Evolutionary conservation across 2,888 invertebrate species (phyloP).

Genomic region (Ditula angustiorana): DNA sequence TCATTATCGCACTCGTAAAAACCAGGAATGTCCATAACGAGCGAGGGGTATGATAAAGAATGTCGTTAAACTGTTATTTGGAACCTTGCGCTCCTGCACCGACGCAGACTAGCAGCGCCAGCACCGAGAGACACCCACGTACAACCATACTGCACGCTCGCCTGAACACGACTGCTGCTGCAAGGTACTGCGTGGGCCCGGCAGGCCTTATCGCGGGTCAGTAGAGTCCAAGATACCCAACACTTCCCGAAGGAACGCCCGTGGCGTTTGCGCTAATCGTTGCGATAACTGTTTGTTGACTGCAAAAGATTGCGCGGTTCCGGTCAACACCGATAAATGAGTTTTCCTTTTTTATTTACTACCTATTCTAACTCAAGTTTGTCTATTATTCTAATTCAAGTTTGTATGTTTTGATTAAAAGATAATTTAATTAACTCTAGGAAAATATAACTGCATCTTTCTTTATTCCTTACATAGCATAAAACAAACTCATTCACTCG

Average conservation of each 20-base stretch:
- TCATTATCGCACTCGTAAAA: neutral
- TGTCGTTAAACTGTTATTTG: constrained; percentile 58
- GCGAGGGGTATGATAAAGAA: constrained; percentile 49
- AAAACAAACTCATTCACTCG: too few species aligned
- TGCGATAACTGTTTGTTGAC: constrained; percentile 69
- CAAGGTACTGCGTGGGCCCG: neutral
- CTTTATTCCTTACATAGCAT: too few species aligned
- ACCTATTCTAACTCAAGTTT: too few species aligned
- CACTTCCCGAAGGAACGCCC: constrained; percentile 8
- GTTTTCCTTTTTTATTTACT: constrained; percentile 38
- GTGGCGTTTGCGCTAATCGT: constrained; percentile 47
- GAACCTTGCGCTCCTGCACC: constrained; percentile 46
- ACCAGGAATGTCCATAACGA: constrained; percentile 49
- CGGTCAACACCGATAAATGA: constrained; percentile 34
- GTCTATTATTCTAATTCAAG: too few species aligned
- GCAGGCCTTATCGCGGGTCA: neutral
- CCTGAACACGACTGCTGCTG: neutral
- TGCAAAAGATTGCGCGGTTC: constrained; percentile 57
- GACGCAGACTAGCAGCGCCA: constrained; percentile 52
- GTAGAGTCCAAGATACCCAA: constrained; percentile 7
- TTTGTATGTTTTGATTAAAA: too few species aligned
- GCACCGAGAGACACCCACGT: constrained; percentile 53
- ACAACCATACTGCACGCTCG: constrained; percentile 49
- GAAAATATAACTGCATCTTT: too few species aligned
- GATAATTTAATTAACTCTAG: too few species aligned